Evolutionary conservation across 2,888 invertebrate genomes (phyloP).

Genomic region (Nymphalis c-album): DNA sequence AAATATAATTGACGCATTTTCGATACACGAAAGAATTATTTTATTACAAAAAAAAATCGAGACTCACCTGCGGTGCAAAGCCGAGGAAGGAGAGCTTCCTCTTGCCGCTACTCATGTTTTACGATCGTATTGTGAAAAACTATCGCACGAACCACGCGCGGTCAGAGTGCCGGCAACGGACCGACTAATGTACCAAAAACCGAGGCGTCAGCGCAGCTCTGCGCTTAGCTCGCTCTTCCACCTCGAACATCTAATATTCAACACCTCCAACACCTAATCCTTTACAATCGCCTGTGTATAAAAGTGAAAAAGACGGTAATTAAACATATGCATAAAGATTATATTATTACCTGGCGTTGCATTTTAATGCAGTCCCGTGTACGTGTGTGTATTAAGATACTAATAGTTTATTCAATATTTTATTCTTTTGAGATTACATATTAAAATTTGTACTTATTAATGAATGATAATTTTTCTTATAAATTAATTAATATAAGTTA

Average conservation of each 20-base stretch:
- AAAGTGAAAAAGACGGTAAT: background rate
- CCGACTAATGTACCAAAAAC: constrained; percentile 40
- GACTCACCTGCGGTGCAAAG: constrained; percentile 83
- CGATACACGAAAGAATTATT: background rate
- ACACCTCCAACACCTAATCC: constrained; percentile 15
- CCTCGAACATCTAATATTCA: constrained; percentile 18
- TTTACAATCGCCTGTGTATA: constrained; percentile 30
- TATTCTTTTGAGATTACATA: too few relatives aligned
- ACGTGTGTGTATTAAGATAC: too few relatives aligned
- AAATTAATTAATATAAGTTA: too few relatives aligned
- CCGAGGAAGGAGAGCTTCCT: constrained; percentile 88
- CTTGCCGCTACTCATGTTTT: constrained; percentile 78
- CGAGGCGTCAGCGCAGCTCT: constrained; percentile 32
- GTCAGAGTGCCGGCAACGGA: constrained; percentile 44
- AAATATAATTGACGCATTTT: background rate
- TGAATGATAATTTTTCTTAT: too few relatives aligned
- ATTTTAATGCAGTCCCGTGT: background rate
- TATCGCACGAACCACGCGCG: constrained; percentile 39
- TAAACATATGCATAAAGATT: background rate
- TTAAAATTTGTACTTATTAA: too few relatives aligned
- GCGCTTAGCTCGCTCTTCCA: constrained; percentile 25
- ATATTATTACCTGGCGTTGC: background rate
- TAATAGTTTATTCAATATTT: too few relatives aligned
- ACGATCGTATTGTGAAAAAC: constrained; percentile 30
- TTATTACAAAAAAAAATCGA: background rate